Conservation (phyloP, 2,888 invertebrate genomes). For the Parnassius apollo region DNA sequence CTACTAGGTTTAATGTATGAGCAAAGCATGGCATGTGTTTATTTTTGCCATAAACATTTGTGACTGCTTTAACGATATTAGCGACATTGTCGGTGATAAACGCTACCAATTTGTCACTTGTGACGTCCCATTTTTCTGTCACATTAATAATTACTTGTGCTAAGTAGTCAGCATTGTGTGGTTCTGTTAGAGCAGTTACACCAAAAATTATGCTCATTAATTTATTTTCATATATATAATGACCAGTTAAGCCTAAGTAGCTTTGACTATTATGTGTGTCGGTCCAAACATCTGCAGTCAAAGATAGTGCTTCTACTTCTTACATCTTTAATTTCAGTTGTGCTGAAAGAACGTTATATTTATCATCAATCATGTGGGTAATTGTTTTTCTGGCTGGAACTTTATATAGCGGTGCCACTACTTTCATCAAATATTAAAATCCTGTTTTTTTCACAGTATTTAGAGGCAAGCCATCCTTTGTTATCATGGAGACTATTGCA, state of each 20-base stretch:
- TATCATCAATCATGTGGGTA: too few relatives aligned
- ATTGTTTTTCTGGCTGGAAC: too few relatives aligned
- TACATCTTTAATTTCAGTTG: too few relatives aligned
- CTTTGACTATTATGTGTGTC: too few relatives aligned
- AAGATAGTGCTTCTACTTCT: too few relatives aligned
- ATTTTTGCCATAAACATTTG: slow-evolving; percentile 35
- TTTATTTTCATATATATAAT: slow-evolving; percentile 32
- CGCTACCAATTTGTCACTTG: slow-evolving; percentile 32
- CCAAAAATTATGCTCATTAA: slow-evolving; percentile 33
- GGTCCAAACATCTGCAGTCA: too few relatives aligned
- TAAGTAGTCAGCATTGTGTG: slow-evolving; percentile 35
- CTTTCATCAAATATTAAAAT: too few relatives aligned
- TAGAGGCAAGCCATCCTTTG: too few relatives aligned
- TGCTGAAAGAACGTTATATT: too few relatives aligned
- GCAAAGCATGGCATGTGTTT: slow-evolving; percentile 34
- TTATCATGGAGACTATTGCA: too few relatives aligned
- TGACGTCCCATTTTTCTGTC: slow-evolving; percentile 32
- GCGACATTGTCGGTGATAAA: slow-evolving; percentile 33
- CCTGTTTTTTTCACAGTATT: too few relatives aligned
- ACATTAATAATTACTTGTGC: slow-evolving; percentile 31
- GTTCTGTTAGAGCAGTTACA: slow-evolving; percentile 32
- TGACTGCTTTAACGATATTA: slow-evolving; percentile 32
- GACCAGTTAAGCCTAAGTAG: slow-evolving; percentile 35
- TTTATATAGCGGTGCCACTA: too few relatives aligned
- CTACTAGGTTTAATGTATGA: slow-evolving; percentile 36